Evolutionary conservation across 2,888 invertebrate genomes (phyloP), one percentile per base, ranked within the genome.

Genomic region (Eupelmus urozonus): DNA sequence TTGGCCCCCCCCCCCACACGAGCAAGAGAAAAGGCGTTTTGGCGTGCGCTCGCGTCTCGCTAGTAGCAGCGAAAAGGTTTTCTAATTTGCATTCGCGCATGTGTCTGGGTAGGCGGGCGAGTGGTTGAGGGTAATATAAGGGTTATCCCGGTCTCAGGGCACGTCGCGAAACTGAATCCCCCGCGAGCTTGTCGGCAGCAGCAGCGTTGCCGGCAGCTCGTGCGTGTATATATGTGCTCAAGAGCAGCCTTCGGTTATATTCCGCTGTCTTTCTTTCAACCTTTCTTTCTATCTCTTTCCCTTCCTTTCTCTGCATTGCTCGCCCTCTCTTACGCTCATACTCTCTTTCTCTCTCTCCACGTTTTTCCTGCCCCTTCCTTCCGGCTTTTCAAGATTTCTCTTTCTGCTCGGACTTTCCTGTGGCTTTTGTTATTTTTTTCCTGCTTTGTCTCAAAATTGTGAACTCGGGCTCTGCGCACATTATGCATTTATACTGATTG

Each of bases 1-100:
- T 75, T 75, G 18, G 51, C 45, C 23, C 29, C 34, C 34, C 34
- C 34, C 9, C 45, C 45, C 45, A 45, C 2, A 34, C 23, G 42
- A 3, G 49, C 5, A n/a, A 25, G 34, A 3, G 65, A n/a, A 20
- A 25, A 20, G 34, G 51, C 34, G 34, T 55, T 53, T 66, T 20
- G 5, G 20, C 20, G 20, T 49, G n/a, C n/a, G n/a, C n/a, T n/a
- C 34, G 25, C 66, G 42, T 25, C 34, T 79, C 27, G 60, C 23
- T 18, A 53, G 29, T n/a, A n/a, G n/a, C n/a, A 60, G 25, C 18
- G 63, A 20, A 53, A 53, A 76, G 78, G 76, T 78, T 72, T 76
- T 70, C 83, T 84, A 84, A 85, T 88, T 86, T 86, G 84, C 85
- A 88, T 87, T 85, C 82, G 82, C 79, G 59, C n/a, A 57, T 82